Conservation (phyloP, 2,888 invertebrate genomes). For the Alloplasta piceator region DNA sequence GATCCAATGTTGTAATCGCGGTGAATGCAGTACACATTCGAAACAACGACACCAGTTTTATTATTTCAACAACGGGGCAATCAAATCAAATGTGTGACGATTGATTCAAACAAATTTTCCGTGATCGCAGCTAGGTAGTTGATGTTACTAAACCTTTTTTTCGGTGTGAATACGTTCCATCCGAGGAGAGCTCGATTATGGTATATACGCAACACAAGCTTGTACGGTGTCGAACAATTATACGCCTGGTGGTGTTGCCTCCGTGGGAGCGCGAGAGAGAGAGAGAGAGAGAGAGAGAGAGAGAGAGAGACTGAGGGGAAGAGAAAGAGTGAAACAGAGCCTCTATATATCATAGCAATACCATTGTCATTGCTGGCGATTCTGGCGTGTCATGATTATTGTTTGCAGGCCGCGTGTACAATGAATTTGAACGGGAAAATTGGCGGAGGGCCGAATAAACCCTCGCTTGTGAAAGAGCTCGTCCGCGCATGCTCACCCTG, state of each 20-base stretch:
- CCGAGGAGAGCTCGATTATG: constrained; percentile 28
- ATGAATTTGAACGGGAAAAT: constrained; percentile 73
- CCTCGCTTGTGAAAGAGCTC: constrained; percentile 26
- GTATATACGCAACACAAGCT: constrained; percentile 55
- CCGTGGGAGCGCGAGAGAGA: constrained; percentile 21
- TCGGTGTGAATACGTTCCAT: constrained; percentile 36
- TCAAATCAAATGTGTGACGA: too few relatives aligned
- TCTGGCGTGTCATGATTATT: constrained; percentile 83
- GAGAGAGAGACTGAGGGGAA: constrained; percentile 9
- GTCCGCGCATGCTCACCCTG: constrained; percentile 41
- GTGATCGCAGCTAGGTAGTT: too few relatives aligned
- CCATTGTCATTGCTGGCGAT: constrained; percentile 82
- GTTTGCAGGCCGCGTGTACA: constrained; percentile 80
- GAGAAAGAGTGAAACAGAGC: constrained; percentile 61
- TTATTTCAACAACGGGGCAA: too few relatives aligned
- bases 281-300: too few relatives aligned
- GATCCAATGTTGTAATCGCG: too few relatives aligned
- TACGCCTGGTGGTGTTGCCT: constrained; percentile 74
- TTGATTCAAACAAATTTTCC: too few relatives aligned
- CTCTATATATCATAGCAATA: constrained; percentile 82
- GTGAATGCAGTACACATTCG: too few relatives aligned
- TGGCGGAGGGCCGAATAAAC: constrained; percentile 61
- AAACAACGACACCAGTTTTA: too few relatives aligned
- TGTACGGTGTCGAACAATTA: constrained; percentile 82
- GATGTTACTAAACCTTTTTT: too few relatives aligned